A percentile compares a stretch with the other conserved stretches of the same genome.
Conservation (phyloP, 1,140 invertebrate genomes). For the Heliconius congener region DNA sequence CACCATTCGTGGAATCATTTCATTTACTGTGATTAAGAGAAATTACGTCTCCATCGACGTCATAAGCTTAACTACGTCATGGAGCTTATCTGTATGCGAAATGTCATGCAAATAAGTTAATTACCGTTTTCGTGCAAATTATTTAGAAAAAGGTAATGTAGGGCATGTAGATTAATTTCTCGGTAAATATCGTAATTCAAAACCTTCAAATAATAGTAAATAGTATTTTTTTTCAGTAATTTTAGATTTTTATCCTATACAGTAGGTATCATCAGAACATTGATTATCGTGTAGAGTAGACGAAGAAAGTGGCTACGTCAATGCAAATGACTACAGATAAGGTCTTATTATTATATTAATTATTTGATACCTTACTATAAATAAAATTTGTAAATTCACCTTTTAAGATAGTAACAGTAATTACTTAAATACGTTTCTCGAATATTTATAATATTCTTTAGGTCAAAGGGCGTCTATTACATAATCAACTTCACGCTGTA, state of each 20-base stretch:
- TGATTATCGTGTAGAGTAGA: not conserved
- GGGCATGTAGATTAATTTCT: too few relatives aligned
- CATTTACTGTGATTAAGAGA: not conserved
- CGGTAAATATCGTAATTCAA: too few relatives aligned
- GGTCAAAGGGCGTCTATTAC: too few relatives aligned
- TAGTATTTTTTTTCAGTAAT: not conserved
- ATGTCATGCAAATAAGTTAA: not conserved
- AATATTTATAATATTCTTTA: too few relatives aligned
- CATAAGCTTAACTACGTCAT: not conserved
- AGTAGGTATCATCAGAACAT: not conserved
- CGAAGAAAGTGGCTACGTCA: slow-evolving; percentile 4
- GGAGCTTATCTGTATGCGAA: not conserved
- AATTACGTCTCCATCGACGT: not conserved
- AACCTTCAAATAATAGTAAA: not conserved
- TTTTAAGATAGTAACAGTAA: not conserved
- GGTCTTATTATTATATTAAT: not conserved
- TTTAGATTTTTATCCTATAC: not conserved
- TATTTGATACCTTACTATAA: not conserved
- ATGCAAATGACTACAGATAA: not conserved
- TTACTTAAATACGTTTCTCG: too few relatives aligned
- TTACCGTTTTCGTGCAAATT: too few relatives aligned
- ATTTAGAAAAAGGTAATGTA: too few relatives aligned
- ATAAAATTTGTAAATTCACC: slow-evolving; percentile 2
- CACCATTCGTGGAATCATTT: not conserved
- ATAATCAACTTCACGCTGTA: too few relatives aligned